These are phyloP conservation scores for Glomeris marginata DNA, from an alignment of 2,888 invertebrate species.

Conservation along the genomic window DNA sequence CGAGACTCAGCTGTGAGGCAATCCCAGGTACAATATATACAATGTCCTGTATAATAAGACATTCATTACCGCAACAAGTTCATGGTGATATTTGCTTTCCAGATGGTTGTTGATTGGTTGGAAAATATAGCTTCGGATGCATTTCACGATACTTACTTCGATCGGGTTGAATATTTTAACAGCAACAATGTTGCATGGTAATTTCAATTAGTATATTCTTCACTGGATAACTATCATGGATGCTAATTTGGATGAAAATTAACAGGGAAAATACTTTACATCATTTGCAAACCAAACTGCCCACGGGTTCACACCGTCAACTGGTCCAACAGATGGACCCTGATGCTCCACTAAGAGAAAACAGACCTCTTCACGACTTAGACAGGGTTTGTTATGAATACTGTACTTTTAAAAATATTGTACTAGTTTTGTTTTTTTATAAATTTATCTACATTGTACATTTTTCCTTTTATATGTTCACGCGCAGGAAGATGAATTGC, in stretches of 20 bases:
- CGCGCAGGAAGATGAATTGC: slow-evolving; percentile 27
- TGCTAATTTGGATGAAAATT: neutral
- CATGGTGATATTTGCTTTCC: too few relatives aligned
- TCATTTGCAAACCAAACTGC: slow-evolving; percentile 40
- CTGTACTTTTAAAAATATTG: too few relatives aligned
- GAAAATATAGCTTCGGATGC: slow-evolving; percentile 59
- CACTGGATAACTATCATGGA: neutral
- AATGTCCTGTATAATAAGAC: neutral
- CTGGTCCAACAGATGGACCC: slow-evolving; percentile 65
- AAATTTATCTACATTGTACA: too few relatives aligned
- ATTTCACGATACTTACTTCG: slow-evolving; percentile 28
- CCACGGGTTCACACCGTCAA: slow-evolving; percentile 25
- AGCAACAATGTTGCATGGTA: slow-evolving; percentile 65
- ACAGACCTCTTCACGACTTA: slow-evolving; percentile 62
- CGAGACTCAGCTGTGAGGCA: slow-evolving; percentile 38
- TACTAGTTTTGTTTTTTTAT: too few relatives aligned
- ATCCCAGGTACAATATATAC: slow-evolving; percentile 25
- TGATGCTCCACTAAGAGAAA: slow-evolving; percentile 70
- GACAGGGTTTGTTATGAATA: slow-evolving; percentile 39
- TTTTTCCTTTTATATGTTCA: slow-evolving; percentile 1
- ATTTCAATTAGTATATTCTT: slow-evolving; percentile 15
- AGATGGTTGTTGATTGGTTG: slow-evolving; percentile 83
- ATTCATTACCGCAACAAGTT: too few relatives aligned
- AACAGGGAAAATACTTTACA: slow-evolving; percentile 69
- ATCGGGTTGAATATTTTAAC: slow-evolving; percentile 52